Percentiles rank a stretch among this genome's conserved stretches.
These are phyloP conservation scores for Xestia sexstrigata DNA, from an alignment of 2,888 invertebrate genomes.

Conservation along the genomic window DNA sequence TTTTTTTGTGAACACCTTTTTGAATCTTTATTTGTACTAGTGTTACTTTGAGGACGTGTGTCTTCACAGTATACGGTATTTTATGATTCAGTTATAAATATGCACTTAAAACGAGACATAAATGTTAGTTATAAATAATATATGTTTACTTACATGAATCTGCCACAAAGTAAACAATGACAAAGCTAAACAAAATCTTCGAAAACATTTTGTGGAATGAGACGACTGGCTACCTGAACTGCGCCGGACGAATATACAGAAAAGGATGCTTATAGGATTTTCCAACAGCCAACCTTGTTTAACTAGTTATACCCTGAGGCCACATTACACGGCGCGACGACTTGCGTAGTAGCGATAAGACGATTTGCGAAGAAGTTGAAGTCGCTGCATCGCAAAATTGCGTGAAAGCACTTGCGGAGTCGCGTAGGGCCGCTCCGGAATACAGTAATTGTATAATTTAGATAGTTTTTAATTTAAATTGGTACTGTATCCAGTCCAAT, in stretches of 20 bases:
- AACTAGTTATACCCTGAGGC: slow-evolving; percentile 12
- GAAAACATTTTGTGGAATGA: slow-evolving; percentile 38
- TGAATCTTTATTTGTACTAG: too few relatives aligned
- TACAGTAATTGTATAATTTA: neutral
- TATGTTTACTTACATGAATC: slow-evolving; percentile 53
- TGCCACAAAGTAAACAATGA: slow-evolving; percentile 33
- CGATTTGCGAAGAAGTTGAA: neutral
- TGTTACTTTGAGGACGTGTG: too few relatives aligned
- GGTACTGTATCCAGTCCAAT: neutral
- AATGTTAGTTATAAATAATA: too few relatives aligned
- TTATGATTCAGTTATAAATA: neutral
- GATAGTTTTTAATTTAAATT: neutral
- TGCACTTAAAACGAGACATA: neutral
- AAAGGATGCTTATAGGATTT: neutral
- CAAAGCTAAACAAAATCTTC: slow-evolving; percentile 38
- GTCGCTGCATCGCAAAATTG: neutral
- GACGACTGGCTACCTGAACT: slow-evolving; percentile 3
- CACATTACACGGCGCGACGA: neutral
- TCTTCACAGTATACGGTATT: neutral
- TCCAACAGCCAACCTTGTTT: neutral
- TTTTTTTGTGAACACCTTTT: too few relatives aligned
- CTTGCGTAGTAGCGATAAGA: neutral
- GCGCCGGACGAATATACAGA: neutral
- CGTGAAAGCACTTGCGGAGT: neutral
- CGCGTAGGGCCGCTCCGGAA: neutral